Evolutionary conservation across 2,113 vertebrate genomes (phyloP).

Genomic region (Ammodytes dubius): DNA sequence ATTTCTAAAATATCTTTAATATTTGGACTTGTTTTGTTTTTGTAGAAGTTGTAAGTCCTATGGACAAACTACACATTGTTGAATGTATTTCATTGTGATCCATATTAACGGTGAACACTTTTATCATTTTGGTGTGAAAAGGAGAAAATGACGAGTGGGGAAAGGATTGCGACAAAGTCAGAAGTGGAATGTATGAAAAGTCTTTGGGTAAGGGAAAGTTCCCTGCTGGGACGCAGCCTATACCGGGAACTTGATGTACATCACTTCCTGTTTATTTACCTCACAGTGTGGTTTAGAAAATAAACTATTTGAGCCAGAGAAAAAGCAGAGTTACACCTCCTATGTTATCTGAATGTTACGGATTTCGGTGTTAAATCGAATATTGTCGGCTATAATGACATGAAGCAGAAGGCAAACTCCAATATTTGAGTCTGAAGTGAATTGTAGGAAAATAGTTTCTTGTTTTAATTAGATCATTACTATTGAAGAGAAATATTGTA

Average conservation of each 20-base stretch:
- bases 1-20: background rate
- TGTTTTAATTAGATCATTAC: background rate
- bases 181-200: conserved; percentile 30
- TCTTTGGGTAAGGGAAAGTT: conserved; percentile 65
- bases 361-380: background rate
- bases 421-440: background rate
- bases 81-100: conserved; percentile 48
- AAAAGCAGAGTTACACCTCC: conserved; percentile 10
- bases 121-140: conserved; percentile 14
- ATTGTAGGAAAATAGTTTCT: background rate
- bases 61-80: conserved; percentile 56
- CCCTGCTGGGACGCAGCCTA: conserved; percentile 18
- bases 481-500: background rate
- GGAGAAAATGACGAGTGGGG: conserved; percentile 8
- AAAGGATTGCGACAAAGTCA: conserved; percentile 15
- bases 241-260: conserved; percentile 60
- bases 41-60: conserved; percentile 47
- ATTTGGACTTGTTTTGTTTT: conserved; percentile 26
- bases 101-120: conserved; percentile 37
- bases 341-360: background rate
- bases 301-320: conserved; percentile 28
- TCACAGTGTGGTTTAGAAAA: conserved; percentile 29
- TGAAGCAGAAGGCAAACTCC: background rate
- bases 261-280: conserved; percentile 77
- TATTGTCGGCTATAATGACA: background rate